Conservation (phyloP, 2,888 invertebrate species). For the Acronicta alni region DNA sequence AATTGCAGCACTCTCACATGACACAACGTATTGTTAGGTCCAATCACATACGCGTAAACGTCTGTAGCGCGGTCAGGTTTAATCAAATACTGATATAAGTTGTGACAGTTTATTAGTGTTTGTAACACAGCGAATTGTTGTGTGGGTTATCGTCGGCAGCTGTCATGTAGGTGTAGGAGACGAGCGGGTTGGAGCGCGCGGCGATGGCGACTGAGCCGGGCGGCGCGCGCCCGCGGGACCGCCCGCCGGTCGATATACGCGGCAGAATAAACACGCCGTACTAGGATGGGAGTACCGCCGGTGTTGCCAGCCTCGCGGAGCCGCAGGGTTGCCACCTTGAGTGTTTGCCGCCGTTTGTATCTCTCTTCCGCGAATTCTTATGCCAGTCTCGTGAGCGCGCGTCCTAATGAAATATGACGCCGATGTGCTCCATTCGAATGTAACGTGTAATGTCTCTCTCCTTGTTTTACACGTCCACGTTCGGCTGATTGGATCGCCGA, state of each 20-base stretch:
- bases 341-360: constrained; percentile 73
- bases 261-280: constrained; percentile 88
- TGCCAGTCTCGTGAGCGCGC: constrained; percentile 53
- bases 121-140: constrained; percentile 66
- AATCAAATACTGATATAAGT: constrained; percentile 48
- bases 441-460: constrained; percentile 36
- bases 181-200: constrained; percentile 70
- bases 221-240: constrained; percentile 76
- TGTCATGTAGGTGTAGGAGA: constrained; percentile 72
- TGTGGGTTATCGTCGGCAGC: constrained; percentile 73
- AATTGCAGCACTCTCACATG: constrained; percentile 73
- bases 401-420: constrained; percentile 60
- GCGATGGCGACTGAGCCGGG: constrained; percentile 76
- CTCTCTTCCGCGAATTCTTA: constrained; percentile 56
- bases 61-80: constrained; percentile 48
- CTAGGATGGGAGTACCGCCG: constrained; percentile 73
- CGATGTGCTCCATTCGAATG: constrained; percentile 54
- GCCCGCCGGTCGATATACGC: constrained; percentile 86
- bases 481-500: constrained; percentile 37
- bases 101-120: constrained; percentile 64
- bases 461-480: constrained; percentile 42
- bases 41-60: constrained; percentile 47
- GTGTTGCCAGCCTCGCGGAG: constrained; percentile 73
- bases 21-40: constrained; percentile 68
- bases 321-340: constrained; percentile 69